Conservation (phyloP, 2,113 vertebrate species). For the Scortum barcoo region DNA sequence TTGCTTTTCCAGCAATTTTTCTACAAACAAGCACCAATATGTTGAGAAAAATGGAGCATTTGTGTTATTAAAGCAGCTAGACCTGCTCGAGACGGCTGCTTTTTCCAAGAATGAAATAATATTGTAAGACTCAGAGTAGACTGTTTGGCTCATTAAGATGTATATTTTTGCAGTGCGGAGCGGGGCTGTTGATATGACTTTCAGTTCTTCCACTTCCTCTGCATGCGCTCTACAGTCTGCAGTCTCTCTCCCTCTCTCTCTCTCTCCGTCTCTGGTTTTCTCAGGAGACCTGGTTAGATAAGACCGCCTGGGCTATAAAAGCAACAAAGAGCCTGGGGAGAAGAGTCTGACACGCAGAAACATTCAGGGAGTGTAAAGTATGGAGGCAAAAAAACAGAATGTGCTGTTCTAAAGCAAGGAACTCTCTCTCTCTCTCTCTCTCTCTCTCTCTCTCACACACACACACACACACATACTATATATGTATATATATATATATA, state of each 20-base stretch:
- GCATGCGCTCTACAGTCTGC: slow-evolving; percentile 40
- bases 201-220: slow-evolving; percentile 36
- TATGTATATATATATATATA: slow-evolving; percentile 28
- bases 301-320: slow-evolving; percentile 71
- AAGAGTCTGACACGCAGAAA: slow-evolving; percentile 57
- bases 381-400: slow-evolving; percentile 41
- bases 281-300: slow-evolving; percentile 76
- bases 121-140: slow-evolving; percentile 36
- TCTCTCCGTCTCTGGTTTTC: slow-evolving; percentile 42
- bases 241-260: slow-evolving; percentile 7
- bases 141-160: slow-evolving; percentile 61
- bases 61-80: slow-evolving; percentile 24
- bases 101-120: slow-evolving; percentile 43
- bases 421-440: no score
- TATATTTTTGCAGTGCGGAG: slow-evolving; percentile 40
- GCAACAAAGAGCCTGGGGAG: slow-evolving; percentile 66
- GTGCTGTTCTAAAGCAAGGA: slow-evolving; percentile 42
- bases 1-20: slow-evolving; percentile 14
- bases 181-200: slow-evolving; percentile 48
- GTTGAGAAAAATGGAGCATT: not conserved
- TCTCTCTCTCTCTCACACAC: no score
- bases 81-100: slow-evolving; percentile 17
- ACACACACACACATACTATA: slow-evolving; percentile 27
- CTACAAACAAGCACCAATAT: slow-evolving; percentile 21
- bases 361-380: slow-evolving; percentile 63